Evolutionary conservation across 1,140 invertebrate species (phyloP).

Genomic region (Sinonovacula constricta): DNA sequence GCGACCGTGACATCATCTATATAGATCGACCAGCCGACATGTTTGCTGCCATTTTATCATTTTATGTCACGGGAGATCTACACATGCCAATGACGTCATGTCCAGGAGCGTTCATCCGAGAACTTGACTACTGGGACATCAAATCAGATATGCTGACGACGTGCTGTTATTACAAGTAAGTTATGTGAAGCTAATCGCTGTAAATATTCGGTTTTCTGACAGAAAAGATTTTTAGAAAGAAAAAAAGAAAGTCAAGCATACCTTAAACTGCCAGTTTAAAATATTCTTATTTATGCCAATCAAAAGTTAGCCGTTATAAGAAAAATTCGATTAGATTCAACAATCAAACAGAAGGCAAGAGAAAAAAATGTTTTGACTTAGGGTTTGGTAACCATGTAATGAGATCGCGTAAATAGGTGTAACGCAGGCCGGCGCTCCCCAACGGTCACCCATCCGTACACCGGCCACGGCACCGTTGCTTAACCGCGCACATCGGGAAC

Average conservation of each 20-base stretch:
- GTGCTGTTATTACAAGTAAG: constrained; percentile 65
- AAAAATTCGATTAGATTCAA: neutral
- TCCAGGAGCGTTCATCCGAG: constrained; percentile 57
- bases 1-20: neutral
- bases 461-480: too few relatives aligned
- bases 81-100: constrained; percentile 63
- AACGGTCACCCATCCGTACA: too few relatives aligned
- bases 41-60: constrained; percentile 62
- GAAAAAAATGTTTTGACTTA: too few relatives aligned
- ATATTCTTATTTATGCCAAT: neutral
- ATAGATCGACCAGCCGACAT: constrained; percentile 36
- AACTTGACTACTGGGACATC: constrained; percentile 69
- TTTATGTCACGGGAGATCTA: constrained; percentile 62
- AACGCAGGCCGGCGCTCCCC: too few relatives aligned
- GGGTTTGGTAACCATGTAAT: too few relatives aligned
- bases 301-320: neutral
- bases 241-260: too few relatives aligned
- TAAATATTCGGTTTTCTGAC: neutral
- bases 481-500: too few relatives aligned
- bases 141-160: constrained; percentile 47
- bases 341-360: neutral
- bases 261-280: neutral
- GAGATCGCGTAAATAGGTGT: too few relatives aligned
- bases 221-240: neutral
- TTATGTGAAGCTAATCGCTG: neutral